Evolutionary conservation across 2,113 vertebrate species (phyloP).

Genomic region (Anthoscopus minutus): DNA sequence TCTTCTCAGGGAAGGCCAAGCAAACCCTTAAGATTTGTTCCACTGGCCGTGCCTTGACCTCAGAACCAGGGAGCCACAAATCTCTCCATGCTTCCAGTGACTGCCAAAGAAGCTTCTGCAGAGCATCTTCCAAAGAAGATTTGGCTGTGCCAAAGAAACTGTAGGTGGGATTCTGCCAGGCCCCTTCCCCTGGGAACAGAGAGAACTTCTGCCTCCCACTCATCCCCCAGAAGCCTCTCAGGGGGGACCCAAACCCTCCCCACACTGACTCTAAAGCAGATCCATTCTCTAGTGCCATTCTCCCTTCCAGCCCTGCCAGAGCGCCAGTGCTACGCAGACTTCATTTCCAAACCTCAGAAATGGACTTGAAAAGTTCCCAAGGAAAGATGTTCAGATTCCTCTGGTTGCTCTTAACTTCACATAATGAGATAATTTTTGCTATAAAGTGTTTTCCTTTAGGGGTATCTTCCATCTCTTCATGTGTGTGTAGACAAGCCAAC

Average conservation of each 20-base stretch:
- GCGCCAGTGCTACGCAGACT: background rate
- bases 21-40: background rate
- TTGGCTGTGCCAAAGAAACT: background rate
- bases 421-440: background rate
- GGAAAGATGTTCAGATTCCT: background rate
- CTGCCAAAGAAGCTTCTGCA: background rate
- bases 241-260: background rate
- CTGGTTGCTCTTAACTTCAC: background rate
- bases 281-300: background rate
- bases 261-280: background rate
- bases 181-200: background rate
- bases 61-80: background rate
- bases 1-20: background rate
- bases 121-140: background rate
- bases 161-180: background rate
- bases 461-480: background rate
- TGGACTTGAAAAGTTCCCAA: fast-evolving
- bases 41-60: background rate
- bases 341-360: background rate
- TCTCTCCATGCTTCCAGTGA: background rate
- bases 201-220: background rate
- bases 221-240: background rate
- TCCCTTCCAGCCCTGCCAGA: background rate
- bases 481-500: background rate
- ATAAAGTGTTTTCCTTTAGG: background rate